Evolutionary conservation across 2,113 vertebrate genomes (phyloP).

Genomic region (Albula goreensis): DNA sequence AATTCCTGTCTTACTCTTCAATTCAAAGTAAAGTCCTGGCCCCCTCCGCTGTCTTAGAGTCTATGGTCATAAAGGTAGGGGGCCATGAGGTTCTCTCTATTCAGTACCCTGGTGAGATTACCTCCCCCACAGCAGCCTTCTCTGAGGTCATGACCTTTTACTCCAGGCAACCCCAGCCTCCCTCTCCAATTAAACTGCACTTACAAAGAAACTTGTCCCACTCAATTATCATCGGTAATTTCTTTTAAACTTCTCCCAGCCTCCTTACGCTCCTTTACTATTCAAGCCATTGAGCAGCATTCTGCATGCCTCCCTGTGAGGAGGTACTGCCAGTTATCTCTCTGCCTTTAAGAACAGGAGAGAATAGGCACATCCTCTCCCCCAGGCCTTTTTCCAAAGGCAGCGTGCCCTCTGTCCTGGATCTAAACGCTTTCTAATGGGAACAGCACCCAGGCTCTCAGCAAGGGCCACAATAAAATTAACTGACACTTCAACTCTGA

Average conservation of each 20-base stretch:
- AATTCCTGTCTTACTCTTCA: slow-evolving; percentile 24
- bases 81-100: background rate
- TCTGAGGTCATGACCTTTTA: slow-evolving; percentile 16
- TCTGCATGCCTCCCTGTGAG: background rate
- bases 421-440: background rate
- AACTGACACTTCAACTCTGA: background rate
- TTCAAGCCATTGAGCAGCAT: background rate
- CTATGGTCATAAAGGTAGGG: background rate
- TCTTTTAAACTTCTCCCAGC: slow-evolving; percentile 17
- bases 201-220: slow-evolving; percentile 17
- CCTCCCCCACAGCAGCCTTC: background rate
- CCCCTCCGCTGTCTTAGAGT: background rate
- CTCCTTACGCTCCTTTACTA: background rate
- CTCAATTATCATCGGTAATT: slow-evolving; percentile 24
- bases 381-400: background rate
- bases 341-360: background rate
- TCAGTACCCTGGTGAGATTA: slow-evolving; percentile 12
- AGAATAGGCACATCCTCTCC: slow-evolving; percentile 3
- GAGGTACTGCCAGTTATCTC: slow-evolving; percentile 12
- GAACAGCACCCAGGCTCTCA: background rate
- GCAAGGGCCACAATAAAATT: background rate
- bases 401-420: background rate
- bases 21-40: slow-evolving; percentile 3
- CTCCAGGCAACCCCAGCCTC: background rate
- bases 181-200: slow-evolving; percentile 22